Evolutionary conservation across 2,888 invertebrate species (phyloP).

Genomic region (Epinotia ramella): DNA sequence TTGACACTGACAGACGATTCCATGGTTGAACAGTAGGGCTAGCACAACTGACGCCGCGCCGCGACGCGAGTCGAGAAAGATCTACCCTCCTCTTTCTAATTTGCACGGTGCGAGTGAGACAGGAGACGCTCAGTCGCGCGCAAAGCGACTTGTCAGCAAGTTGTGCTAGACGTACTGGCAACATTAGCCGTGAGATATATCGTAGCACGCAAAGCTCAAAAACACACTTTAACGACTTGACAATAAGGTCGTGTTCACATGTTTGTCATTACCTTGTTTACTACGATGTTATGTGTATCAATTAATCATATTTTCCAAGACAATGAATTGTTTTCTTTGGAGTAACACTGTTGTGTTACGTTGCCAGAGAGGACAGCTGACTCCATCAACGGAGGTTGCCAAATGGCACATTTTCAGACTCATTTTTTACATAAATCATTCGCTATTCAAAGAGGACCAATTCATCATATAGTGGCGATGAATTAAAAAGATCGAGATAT

Average conservation of each 20-base stretch:
- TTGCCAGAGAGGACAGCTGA: slow-evolving; percentile 26
- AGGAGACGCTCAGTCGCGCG: too few species aligned
- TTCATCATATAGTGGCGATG: not conserved
- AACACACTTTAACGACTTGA: not conserved
- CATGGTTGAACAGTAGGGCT: too few species aligned
- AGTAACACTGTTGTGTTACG: not conserved
- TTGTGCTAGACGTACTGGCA: too few species aligned
- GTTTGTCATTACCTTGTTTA: not conserved
- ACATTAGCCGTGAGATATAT: too few species aligned
- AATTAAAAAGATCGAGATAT: not conserved
- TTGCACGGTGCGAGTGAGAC: too few species aligned
- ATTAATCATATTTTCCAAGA: slow-evolving; percentile 3
- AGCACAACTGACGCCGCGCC: too few species aligned
- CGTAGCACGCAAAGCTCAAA: not conserved
- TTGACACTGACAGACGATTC: not conserved
- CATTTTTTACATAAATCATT: slow-evolving; percentile 4
- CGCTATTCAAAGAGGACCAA: not conserved
- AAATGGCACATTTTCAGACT: slow-evolving; percentile 19
- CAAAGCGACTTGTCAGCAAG: too few species aligned
- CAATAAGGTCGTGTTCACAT: not conserved
- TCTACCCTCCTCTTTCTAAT: too few species aligned
- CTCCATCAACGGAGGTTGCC: slow-evolving; percentile 4
- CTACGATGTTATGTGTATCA: too few species aligned
- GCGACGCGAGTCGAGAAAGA: too few species aligned
- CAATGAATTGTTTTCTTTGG: slow-evolving; percentile 15